These are phyloP conservation scores for Pseudorectes ferrugineus DNA, from an alignment of 2,113 vertebrate species.

Conservation along the genomic window DNA sequence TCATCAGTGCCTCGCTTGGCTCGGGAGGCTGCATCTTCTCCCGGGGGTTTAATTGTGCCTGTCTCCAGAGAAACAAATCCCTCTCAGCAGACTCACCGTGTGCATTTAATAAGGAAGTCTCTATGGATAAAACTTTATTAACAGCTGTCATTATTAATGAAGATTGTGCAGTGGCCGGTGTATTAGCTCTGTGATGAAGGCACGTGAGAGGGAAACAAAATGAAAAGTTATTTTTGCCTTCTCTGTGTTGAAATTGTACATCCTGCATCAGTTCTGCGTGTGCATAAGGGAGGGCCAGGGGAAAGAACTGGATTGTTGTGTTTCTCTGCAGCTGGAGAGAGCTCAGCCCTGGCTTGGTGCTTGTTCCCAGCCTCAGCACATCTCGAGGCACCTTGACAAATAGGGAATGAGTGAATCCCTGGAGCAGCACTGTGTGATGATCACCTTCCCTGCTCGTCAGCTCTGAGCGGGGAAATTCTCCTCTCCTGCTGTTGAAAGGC, in stretches of 20 bases:
- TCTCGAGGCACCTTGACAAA: neutral
- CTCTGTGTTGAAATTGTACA: neutral
- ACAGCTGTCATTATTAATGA: neutral
- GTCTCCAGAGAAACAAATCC: neutral
- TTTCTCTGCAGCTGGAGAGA: neutral
- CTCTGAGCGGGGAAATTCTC: neutral
- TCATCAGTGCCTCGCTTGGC: rapidly evolving
- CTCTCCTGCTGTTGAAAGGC: neutral
- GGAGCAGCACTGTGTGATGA: neutral
- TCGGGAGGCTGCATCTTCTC: rapidly evolving
- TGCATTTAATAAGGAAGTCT: neutral
- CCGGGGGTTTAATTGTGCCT: neutral
- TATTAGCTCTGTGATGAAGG: neutral
- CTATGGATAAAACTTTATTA: neutral
- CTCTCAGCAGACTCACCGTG: neutral
- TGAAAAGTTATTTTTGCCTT: neutral
- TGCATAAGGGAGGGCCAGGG: neutral
- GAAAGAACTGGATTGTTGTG: neutral
- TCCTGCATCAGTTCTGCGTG: neutral
- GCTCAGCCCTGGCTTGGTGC: rapidly evolving
- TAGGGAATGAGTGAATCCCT: rapidly evolving
- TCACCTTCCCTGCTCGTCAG: neutral
- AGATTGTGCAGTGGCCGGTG: neutral
- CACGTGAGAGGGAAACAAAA: neutral
- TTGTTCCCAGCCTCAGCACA: neutral